These are phyloP conservation scores for Plestiodon gilberti DNA, from an alignment of 2,113 vertebrate genomes.

Conservation along the genomic window DNA sequence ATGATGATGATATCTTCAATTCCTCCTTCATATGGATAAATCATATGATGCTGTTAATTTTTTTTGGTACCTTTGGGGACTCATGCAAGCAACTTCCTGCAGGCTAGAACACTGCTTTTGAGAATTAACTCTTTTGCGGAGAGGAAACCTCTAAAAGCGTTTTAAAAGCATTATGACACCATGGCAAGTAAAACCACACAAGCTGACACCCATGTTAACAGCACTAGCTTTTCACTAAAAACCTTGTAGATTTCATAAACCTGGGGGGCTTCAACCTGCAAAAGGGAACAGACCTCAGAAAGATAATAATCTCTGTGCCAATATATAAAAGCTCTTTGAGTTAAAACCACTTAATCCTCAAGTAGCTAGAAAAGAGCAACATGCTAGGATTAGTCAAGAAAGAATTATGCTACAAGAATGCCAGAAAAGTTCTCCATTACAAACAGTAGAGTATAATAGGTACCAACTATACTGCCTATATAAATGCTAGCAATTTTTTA, in stretches of 20 bases:
- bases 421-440: not conserved
- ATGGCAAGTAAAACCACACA: not conserved
- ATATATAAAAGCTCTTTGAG: slow-evolving; percentile 26
- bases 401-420: slow-evolving; percentile 6
- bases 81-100: not conserved
- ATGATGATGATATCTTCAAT: not conserved
- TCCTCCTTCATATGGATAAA: not conserved
- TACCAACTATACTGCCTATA: not conserved
- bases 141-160: not conserved
- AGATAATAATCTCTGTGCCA: slow-evolving; percentile 16
- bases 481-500: not conserved
- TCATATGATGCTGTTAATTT: not conserved
- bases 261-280: not conserved
- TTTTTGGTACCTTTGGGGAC: not conserved
- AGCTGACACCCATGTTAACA: not conserved
- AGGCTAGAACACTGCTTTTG: not conserved
- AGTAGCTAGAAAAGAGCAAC: slow-evolving; percentile 14
- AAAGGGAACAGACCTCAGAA: slow-evolving; percentile 5
- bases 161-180: not conserved
- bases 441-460: not conserved
- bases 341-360: slow-evolving; percentile 30
- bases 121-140: not conserved
- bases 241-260: not conserved
- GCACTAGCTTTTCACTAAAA: not conserved
- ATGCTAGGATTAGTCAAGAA: slow-evolving; percentile 13